phyloP scores from a whole-genome alignment of 2,888 invertebrate species.

The Timema cristinae region DNA sequence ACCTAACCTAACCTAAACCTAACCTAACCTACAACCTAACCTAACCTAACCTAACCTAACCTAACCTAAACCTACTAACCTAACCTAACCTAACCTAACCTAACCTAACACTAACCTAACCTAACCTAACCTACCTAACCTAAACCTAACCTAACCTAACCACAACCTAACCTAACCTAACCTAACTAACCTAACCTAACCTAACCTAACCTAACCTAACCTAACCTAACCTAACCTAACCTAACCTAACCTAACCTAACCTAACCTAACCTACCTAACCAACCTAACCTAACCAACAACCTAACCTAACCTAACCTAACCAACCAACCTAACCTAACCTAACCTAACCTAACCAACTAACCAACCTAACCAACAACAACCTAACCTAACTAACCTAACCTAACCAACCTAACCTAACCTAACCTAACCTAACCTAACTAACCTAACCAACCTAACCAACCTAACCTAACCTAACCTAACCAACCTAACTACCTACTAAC shows the following conservation, averaged over 20 bases:
- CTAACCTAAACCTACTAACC: too few relatives aligned
- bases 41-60: constrained; percentile 15
- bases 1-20: too few relatives aligned
- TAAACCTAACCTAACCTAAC: too few relatives aligned
- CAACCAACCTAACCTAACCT: too few relatives aligned
- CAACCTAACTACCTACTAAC: neutral
- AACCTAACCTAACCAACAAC: too few relatives aligned
- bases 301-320: too few relatives aligned
- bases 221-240: constrained; percentile 34
- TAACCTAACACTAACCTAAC: too few relatives aligned
- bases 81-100: too few relatives aligned
- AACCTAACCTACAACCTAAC: constrained; percentile 22
- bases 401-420: constrained; percentile 29
- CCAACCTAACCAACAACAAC: constrained; percentile 25
- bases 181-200: constrained; percentile 27
- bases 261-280: constrained; percentile 24
- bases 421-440: constrained; percentile 32
- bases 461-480: constrained; percentile 21
- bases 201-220: constrained; percentile 22
- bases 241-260: constrained; percentile 24
- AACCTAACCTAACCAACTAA: too few relatives aligned
- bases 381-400: constrained; percentile 25
- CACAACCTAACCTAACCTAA: too few relatives aligned
- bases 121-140: too few relatives aligned
- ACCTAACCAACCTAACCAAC: constrained; percentile 32